Evolutionary conservation across 92 coral and sea anemone genomes (phyloP), one percentile per base, ranked within the genome.

Genomic region (Montipora capitata): DNA sequence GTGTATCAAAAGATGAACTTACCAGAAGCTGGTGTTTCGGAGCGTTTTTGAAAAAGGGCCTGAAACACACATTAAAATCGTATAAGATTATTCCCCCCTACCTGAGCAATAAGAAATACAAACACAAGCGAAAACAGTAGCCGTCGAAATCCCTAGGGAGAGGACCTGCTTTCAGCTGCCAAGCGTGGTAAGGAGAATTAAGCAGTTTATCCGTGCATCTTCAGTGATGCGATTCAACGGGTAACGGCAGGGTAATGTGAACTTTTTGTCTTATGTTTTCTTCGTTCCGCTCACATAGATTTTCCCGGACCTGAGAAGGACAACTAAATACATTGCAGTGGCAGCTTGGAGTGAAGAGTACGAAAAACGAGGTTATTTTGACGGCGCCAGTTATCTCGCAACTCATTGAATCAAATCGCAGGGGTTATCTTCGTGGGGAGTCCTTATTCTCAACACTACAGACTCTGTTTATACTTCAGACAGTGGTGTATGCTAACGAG

Each of bases 91-190:
- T 59, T 57, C 72, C 58, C 87, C 87, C 72, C 87, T 58, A 43
- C 61, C 87, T 42, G 63, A 71, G 41, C 63, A 18, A 15, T 15
- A 72, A 43, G 12, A 72, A 72, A 83, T 61, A 83, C 87, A 83
- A 83, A 83, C 87, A 72, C 14, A 12, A 15, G 52, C 10, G 72
- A 64, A 61, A 70, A 76, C 83, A 82, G 85, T 10, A 71, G 16
- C 65, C 10, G 9, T 40, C 58, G 54, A 76, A 85, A 85, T 80
- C 90, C 95, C 98, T 87, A 88, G 96, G 92, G 98, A 88, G 94
- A 82, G 41, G 63, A 86, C 94, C 90, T 73, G 88, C 70, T 72
- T 91, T 95, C 96, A 93, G 96, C 98, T 95, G 98, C 88, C 86
- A 80, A 54, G 11, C 74, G 16, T 40, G 88, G 94, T 93, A 78